phyloP scores from a whole-genome alignment of 92 coral and sea anemone species.

The Zoanthus sansibaricus region DNA sequence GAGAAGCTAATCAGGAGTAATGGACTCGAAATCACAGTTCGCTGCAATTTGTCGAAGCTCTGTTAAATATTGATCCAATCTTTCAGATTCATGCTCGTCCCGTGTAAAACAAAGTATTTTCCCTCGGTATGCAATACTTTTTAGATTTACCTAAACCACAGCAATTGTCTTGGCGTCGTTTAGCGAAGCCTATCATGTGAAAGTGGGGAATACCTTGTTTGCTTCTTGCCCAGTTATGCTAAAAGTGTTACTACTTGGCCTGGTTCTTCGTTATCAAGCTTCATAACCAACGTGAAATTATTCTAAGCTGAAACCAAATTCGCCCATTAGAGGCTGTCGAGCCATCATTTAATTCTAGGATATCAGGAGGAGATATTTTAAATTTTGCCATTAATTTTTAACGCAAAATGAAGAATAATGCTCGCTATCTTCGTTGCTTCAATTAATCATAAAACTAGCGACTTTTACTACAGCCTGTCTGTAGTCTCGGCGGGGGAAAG shows the following conservation, averaged over 20 bases:
- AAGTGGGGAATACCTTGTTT: conserved; percentile 49
- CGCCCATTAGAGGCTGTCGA: conserved; percentile 50
- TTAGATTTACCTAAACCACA: conserved; percentile 42
- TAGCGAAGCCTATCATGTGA: conserved; percentile 31
- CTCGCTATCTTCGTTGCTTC: background rate
- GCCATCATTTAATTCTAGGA: conserved; percentile 42
- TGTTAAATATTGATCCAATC: conserved; percentile 27
- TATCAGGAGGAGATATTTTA: conserved; percentile 20
- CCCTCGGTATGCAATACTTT: conserved; percentile 58
- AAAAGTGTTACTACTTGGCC: conserved; percentile 57
- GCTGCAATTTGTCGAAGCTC: no score
- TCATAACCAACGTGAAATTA: conserved; percentile 34
- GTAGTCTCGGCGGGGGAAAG: background rate
- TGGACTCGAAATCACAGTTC: no score
- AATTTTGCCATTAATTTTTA: conserved; percentile 43
- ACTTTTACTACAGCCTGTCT: background rate
- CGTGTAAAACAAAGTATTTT: conserved; percentile 56
- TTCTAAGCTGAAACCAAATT: conserved; percentile 22
- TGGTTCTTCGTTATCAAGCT: background rate
- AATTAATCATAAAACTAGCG: background rate
- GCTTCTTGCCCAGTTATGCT: conserved; percentile 53
- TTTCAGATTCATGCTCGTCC: conserved; percentile 53
- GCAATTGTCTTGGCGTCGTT: conserved; percentile 50
- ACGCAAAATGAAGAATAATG: background rate
- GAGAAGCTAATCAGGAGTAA: conserved; percentile 55